Evolutionary conservation across 2,797 vertebrate genomes (phyloP).

Genomic region (Gymnopithys bicolor): DNA sequence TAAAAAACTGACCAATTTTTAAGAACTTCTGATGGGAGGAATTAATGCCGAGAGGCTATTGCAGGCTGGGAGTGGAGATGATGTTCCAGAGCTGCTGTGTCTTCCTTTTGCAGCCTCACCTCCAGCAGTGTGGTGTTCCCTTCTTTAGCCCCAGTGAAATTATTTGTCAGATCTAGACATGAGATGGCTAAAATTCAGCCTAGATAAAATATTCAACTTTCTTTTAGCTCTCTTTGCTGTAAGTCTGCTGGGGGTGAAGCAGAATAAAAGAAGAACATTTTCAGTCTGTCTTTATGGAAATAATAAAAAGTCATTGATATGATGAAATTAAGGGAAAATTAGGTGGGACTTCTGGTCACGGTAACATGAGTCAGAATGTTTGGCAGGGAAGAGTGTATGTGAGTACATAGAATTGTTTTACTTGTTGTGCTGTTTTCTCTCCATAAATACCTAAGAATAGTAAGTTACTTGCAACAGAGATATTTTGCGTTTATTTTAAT

Average conservation of each 20-base stretch:
- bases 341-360: background rate
- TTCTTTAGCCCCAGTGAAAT: background rate
- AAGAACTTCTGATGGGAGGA: background rate
- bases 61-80: background rate
- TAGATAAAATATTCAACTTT: background rate
- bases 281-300: background rate
- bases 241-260: background rate
- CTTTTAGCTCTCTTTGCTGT: background rate
- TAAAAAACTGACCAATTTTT: background rate
- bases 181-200: background rate
- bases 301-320: too few species aligned
- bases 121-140: background rate
- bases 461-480: background rate
- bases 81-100: background rate
- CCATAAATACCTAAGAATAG: background rate
- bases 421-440: constrained; percentile 4
- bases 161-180: background rate
- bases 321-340: background rate
- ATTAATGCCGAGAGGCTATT: background rate
- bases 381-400: background rate
- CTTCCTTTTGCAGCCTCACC: background rate
- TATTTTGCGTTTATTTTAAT: background rate
- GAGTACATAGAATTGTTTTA: background rate
- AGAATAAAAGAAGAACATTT: background rate
- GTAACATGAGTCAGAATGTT: background rate